These are phyloP conservation scores for Eucidaris tribuloides DNA, from an alignment of 35 echinoderm and acorn worm genomes.

Conservation along the genomic window DNA sequence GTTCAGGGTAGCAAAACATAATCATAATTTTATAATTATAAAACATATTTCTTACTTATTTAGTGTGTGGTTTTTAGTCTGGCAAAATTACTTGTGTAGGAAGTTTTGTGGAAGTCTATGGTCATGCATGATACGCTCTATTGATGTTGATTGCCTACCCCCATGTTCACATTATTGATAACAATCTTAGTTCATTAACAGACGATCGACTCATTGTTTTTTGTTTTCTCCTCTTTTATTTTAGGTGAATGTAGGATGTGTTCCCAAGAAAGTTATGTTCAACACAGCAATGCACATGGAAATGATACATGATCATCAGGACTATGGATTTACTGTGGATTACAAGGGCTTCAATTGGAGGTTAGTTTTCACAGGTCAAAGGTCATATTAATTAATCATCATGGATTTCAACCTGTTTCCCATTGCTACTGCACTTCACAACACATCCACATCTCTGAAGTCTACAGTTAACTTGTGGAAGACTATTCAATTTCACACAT, in stretches of 20 bases:
- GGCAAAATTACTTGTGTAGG: no score
- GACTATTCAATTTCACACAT: no score
- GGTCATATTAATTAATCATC: not conserved
- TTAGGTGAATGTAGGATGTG: slow-evolving; percentile 98
- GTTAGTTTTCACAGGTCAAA: slow-evolving; percentile 16
- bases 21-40: no score
- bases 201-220: no score
- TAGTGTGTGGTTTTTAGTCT: no score
- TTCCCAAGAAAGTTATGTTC: slow-evolving; percentile 98
- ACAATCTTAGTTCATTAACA: no score
- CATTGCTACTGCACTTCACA: not conserved
- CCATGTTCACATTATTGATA: no score
- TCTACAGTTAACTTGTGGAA: not conserved
- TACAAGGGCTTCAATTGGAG: slow-evolving; percentile 75
- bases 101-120: no score
- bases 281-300: slow-evolving; percentile 72
- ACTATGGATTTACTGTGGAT: slow-evolving; percentile 74
- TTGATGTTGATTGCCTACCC: no score
- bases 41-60: no score
- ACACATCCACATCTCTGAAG: not conserved
- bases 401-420: not conserved
- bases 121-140: no score
- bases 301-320: slow-evolving; percentile 69
- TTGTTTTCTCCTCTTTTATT: slow-evolving; percentile 13
- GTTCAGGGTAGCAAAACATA: no score